These are phyloP conservation scores for Zaprionus inermis DNA, from an alignment of 1,140 invertebrate genomes.

Conservation along the genomic window DNA sequence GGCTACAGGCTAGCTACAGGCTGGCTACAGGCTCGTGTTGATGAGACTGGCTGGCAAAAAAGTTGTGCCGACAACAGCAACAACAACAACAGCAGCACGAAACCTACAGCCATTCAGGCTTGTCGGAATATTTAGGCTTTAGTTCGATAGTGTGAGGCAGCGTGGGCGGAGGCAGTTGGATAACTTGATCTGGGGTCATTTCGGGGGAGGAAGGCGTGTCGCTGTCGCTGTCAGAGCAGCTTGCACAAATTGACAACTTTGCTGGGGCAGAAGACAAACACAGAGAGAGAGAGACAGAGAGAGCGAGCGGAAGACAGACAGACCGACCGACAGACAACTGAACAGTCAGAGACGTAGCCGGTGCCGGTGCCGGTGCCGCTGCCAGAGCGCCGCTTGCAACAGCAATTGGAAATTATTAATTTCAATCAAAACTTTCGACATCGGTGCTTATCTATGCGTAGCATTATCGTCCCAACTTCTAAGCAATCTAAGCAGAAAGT, in stretches of 20 bases:
- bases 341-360: not conserved
- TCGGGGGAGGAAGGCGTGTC: not conserved
- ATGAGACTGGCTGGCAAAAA: constrained; percentile 45
- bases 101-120: constrained; percentile 55
- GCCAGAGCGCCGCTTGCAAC: constrained; percentile 32
- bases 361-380: not conserved
- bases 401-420: constrained; percentile 77
- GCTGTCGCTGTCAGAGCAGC: constrained; percentile 36
- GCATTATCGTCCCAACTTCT: constrained; percentile 47
- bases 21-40: constrained; percentile 11
- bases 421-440: constrained; percentile 76
- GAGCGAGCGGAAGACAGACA: not conserved
- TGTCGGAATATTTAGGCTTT: constrained; percentile 67
- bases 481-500: constrained; percentile 55
- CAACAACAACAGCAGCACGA: constrained; percentile 19
- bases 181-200: constrained; percentile 9
- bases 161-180: not conserved
- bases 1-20: not conserved
- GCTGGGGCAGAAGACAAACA: constrained; percentile 8
- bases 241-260: constrained; percentile 64
- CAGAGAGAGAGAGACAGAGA: not conserved
- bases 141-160: constrained; percentile 39
- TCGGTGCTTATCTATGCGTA: constrained; percentile 72
- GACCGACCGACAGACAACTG: constrained; percentile 7
- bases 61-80: constrained; percentile 39